Evolutionary conservation across 2,888 invertebrate species (phyloP).

Genomic region (Aelia acuminata): DNA sequence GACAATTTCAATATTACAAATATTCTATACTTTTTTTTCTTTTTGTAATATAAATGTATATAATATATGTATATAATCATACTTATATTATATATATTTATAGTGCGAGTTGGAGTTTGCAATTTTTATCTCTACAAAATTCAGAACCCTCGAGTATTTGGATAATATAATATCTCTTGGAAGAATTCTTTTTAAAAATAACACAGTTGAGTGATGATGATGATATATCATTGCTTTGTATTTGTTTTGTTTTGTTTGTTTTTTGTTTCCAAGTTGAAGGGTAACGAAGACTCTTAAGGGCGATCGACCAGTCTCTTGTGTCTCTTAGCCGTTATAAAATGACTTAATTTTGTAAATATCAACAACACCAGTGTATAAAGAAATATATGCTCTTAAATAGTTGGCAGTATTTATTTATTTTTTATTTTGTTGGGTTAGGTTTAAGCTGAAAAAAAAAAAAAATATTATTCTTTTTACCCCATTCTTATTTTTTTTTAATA

Average conservation of each 20-base stretch:
- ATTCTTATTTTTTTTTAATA: background rate
- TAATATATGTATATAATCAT: background rate
- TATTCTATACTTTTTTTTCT: background rate
- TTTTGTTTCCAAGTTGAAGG: conserved; percentile 42
- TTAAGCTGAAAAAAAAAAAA: too few species aligned
- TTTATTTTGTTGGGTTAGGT: conserved; percentile 32
- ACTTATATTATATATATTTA: background rate
- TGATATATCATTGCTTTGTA: conserved; percentile 25
- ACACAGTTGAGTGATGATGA: background rate
- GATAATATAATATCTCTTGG: conserved; percentile 21
- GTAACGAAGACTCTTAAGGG: conserved; percentile 15
- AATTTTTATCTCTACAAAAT: conserved; percentile 12
- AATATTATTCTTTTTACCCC: background rate
- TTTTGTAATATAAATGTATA: background rate
- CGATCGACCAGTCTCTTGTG: background rate
- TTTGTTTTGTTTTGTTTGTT: conserved; percentile 23
- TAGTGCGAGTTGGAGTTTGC: background rate
- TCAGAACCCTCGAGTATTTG: conserved; percentile 44
- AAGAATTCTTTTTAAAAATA: conserved; percentile 19
- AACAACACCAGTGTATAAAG: conserved; percentile 36
- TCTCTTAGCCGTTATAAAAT: background rate
- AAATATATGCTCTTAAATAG: conserved; percentile 18
- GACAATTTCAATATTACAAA: conserved; percentile 24
- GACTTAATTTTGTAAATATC: conserved; percentile 30
- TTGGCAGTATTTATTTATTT: conserved; percentile 2